Evolutionary conservation across 2,888 invertebrate genomes (phyloP).

Genomic region (Mycalesis mineus): DNA sequence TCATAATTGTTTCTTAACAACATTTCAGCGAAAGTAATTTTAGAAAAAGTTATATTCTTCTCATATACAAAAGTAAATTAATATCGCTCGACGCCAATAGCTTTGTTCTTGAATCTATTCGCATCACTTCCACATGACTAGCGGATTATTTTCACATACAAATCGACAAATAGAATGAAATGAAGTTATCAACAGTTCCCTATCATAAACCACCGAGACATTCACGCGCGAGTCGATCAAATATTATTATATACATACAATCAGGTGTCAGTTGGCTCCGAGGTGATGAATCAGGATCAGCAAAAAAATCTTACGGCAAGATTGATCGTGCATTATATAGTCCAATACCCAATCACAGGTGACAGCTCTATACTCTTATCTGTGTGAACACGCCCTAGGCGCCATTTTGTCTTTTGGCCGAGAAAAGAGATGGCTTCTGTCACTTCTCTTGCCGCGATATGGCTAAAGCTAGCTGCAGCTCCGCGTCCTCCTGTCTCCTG

Average conservation of each 20-base stretch:
- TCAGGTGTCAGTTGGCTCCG: neutral
- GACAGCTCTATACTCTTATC: neutral
- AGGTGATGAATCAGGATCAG: too few species aligned
- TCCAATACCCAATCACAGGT: neutral
- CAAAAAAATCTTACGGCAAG: conserved; percentile 16
- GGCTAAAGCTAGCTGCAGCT: conserved; percentile 84
- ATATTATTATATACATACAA: neutral
- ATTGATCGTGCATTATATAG: conserved; percentile 10
- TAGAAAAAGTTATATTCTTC: neutral
- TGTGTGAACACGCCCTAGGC: neutral
- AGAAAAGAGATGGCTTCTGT: conserved; percentile 26
- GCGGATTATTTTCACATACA: conserved; percentile 15
- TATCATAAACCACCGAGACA: neutral
- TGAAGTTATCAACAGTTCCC: neutral
- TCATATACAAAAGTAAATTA: neutral
- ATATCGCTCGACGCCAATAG: neutral
- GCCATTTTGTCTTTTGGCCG: conserved; percentile 6
- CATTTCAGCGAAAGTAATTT: neutral
- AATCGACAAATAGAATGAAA: neutral
- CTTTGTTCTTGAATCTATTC: neutral
- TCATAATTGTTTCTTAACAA: neutral
- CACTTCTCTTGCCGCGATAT: conserved; percentile 78
- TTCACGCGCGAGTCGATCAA: neutral
- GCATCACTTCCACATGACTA: conserved; percentile 25
- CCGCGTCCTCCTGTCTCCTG: conserved; percentile 82